Evolutionary conservation across 2,113 vertebrate genomes (phyloP).

Genomic region (Labeo rohita): DNA sequence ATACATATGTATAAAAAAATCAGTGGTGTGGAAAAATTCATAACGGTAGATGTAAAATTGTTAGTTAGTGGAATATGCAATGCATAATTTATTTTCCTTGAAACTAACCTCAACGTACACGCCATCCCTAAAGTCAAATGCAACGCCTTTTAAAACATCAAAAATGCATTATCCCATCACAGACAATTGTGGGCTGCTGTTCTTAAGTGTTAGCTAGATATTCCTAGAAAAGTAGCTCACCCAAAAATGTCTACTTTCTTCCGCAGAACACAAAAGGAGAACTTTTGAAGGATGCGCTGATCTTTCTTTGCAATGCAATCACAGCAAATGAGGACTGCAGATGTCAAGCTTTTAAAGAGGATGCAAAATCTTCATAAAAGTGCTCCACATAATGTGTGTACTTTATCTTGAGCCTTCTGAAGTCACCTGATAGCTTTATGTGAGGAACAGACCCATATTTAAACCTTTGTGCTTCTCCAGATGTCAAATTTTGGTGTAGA

Average conservation of each 20-base stretch:
- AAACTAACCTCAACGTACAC: not conserved
- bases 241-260: not conserved
- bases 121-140: not conserved
- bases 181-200: no score
- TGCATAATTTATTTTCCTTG: not conserved
- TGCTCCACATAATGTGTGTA: not conserved
- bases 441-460: not conserved
- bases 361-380: not conserved
- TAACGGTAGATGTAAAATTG: not conserved
- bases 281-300: not conserved
- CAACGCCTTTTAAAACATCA: not conserved
- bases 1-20: not conserved
- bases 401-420: not conserved
- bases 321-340: not conserved
- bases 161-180: not conserved
- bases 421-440: not conserved
- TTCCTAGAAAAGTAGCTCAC: not conserved
- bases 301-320: not conserved
- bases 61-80: not conserved
- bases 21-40: not conserved
- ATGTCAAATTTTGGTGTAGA: not conserved
- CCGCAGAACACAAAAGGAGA: not conserved
- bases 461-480: not conserved
- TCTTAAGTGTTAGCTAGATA: not conserved
- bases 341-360: conserved; percentile 1